Evolutionary conservation across 2,797 vertebrate species (phyloP).

Genomic region (Fratercula arctica): DNA sequence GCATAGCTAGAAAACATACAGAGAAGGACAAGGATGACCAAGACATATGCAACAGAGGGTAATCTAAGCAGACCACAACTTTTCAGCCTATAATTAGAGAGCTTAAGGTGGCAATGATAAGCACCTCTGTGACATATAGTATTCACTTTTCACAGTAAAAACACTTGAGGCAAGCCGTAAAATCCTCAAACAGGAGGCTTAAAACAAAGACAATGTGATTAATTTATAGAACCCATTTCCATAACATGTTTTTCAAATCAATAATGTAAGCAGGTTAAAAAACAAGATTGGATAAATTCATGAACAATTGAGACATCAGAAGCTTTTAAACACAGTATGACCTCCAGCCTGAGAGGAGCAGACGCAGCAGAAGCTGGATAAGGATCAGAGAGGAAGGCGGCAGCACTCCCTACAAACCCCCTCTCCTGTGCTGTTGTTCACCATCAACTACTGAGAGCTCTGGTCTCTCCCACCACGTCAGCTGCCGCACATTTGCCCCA

Average conservation of each 20-base stretch:
- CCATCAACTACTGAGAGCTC: background rate
- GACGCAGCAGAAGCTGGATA: background rate
- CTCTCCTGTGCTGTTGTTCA: background rate
- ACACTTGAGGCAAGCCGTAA: background rate
- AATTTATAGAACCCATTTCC: background rate
- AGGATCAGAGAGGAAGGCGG: background rate
- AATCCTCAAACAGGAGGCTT: conserved; percentile 15
- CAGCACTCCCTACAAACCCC: background rate
- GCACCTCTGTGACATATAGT: background rate
- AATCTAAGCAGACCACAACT: background rate
- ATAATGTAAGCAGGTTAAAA: background rate
- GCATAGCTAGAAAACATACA: background rate
- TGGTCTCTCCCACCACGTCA: background rate
- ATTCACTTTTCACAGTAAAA: conserved; percentile 3
- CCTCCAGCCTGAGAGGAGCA: background rate
- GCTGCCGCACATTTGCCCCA: background rate
- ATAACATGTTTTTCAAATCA: background rate
- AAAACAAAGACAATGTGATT: conserved; percentile 1
- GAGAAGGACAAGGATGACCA: background rate
- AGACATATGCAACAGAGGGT: background rate
- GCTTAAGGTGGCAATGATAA: background rate
- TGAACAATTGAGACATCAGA: background rate
- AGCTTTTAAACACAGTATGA: background rate
- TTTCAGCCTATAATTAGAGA: background rate
- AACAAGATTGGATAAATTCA: background rate